Base-by-base conservation (phyloP, 2,113 vertebrate genomes). In the Campylomormyrus numenius region DNA sequence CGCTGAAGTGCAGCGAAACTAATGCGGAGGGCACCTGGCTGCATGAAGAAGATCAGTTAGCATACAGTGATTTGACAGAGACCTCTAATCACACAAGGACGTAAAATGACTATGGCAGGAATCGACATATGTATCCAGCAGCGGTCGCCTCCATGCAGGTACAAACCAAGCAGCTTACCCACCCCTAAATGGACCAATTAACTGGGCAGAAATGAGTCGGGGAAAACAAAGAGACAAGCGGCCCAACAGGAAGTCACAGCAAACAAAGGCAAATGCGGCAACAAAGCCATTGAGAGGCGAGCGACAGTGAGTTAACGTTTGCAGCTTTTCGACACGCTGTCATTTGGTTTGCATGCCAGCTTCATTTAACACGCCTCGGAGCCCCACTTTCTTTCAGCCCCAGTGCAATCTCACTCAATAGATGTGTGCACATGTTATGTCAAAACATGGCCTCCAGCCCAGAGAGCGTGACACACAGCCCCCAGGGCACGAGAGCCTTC, bases 371-470 rank as follows among this genome's bases (percentile, higher is more conserved):
- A 53, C 48, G 85, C 31, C 31, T 15, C 50, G n/a, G 45, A 19
- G 31, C 85, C 31, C 39, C 15, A 56, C 27, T 35, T 52, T 39
- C 85, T 53, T 87, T 87, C 85, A 87, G 49, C 15, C n/a, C 8
- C 85, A 21, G 50, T 53, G 85, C 49, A 53, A 53, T 35, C 50
- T 17, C 27, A 53, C n/a, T 87, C 85, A 53, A 87, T 53, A 87
- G 85, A 87, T 87, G 85, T 35, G 31, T 53, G 27, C 7, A 4
- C 27, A n/a, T 56, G 49, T 35, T 8, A 27, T 52, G 50, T 87
- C 50, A 87, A 53, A 87, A 53, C 49, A 87, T 87, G 85, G 85
- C 27, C 49, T 87, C 49, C 85, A 87, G 31, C 48, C 50, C 27
- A 53, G 49, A 56, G 27, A 53, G 85, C 50, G 7, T 31, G 48